These are phyloP conservation scores for Vidua chalybeata DNA, from an alignment of 2,113 vertebrate genomes.

Conservation along the genomic window DNA sequence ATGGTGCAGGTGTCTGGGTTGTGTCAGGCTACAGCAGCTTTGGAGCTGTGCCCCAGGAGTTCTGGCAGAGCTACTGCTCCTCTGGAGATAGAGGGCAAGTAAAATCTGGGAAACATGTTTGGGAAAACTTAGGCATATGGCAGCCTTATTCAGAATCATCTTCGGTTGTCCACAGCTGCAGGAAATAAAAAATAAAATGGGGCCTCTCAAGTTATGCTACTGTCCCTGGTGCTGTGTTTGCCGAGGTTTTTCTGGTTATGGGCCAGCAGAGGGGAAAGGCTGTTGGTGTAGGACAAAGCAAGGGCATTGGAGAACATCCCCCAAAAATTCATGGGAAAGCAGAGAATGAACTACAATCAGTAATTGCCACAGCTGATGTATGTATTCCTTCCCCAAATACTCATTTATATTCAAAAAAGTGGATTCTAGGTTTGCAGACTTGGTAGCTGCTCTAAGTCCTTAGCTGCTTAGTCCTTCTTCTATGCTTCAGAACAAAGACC, in stretches of 20 bases:
- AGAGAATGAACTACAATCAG: not conserved
- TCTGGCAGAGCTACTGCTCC: not conserved
- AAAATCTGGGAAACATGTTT: not conserved
- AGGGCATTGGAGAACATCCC: not conserved
- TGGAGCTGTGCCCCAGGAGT: not conserved
- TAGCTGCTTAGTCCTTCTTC: not conserved
- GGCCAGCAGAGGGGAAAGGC: not conserved
- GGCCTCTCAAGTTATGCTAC: not conserved
- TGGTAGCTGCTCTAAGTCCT: not conserved
- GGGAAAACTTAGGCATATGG: not conserved
- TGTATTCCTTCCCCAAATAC: not conserved
- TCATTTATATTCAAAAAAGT: not conserved
- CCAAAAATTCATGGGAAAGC: not conserved
- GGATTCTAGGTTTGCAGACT: not conserved
- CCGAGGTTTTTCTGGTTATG: not conserved
- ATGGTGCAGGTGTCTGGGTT: rapidly evolving
- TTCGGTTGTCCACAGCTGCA: not conserved
- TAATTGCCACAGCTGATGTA: not conserved
- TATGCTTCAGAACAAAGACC: not conserved
- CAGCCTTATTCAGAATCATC: not conserved
- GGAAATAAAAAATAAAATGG: not conserved
- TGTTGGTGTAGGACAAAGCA: not conserved
- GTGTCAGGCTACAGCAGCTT: rapidly evolving
- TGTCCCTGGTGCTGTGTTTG: not conserved
- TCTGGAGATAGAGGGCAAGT: not conserved